These are phyloP conservation scores for Hyles vespertilio DNA, from an alignment of 1,140 invertebrate species.

Conservation along the genomic window DNA sequence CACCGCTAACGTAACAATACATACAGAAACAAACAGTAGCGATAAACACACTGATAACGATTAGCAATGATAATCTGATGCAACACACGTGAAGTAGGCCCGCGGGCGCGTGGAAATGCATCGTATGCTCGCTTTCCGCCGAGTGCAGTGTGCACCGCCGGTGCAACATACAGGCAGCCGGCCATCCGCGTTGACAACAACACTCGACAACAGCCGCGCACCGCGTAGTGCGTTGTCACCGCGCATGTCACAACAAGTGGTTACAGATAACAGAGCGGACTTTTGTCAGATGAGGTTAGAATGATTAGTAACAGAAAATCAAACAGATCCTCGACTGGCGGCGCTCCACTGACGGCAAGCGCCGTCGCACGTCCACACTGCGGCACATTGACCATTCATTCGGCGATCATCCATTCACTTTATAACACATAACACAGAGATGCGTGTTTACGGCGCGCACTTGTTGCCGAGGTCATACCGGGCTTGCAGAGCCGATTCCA, in stretches of 20 bases:
- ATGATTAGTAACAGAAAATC: too few relatives aligned
- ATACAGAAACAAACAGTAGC: constrained; percentile 61
- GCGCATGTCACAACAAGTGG: too few relatives aligned
- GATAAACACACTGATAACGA: constrained; percentile 58
- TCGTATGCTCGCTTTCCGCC: not conserved
- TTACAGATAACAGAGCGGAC: too few relatives aligned
- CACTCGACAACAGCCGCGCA: too few relatives aligned
- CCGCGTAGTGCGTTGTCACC: too few relatives aligned
- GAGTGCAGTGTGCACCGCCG: too few relatives aligned
- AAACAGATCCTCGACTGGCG: too few relatives aligned
- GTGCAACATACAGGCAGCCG: too few relatives aligned
- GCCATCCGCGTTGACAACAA: too few relatives aligned
- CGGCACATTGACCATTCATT: not conserved
- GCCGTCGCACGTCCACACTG: not conserved
- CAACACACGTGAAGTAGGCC: constrained; percentile 23
- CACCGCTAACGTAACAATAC: constrained; percentile 47
- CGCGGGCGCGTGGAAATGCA: constrained; percentile 4
- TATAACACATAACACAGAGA: constrained; percentile 2
- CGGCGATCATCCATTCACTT: constrained; percentile 2
- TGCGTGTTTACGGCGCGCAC: constrained; percentile 33
- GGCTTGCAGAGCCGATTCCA: constrained; percentile 86
- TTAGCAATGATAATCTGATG: constrained; percentile 47
- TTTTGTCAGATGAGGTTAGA: too few relatives aligned
- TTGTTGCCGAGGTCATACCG: constrained; percentile 77
- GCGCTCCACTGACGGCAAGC: too few relatives aligned